These are phyloP conservation scores for Melinopterus prodromus DNA, from an alignment of 2,888 invertebrate species.

Conservation along the genomic window DNA sequence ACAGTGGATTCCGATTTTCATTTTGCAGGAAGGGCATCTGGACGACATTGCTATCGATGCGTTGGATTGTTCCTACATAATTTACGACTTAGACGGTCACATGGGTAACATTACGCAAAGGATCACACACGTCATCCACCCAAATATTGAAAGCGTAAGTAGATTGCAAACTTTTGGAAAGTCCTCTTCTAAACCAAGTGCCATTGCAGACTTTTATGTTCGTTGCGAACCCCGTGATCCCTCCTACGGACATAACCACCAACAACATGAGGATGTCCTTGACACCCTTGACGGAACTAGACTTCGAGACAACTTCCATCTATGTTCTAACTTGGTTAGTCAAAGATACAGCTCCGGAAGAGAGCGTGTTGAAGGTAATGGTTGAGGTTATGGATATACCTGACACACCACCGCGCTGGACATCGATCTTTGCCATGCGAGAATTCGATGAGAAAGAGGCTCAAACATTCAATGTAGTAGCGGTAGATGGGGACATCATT, in stretches of 20 bases:
- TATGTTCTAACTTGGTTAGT: constrained; percentile 25
- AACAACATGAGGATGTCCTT: constrained; percentile 7
- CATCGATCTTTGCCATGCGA: constrained; percentile 64
- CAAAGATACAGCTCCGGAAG: constrained; percentile 4
- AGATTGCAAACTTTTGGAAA: not conserved
- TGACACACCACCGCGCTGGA: constrained; percentile 65
- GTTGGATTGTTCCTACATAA: constrained; percentile 29
- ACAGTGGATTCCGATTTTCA: no score
- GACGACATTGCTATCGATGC: not conserved
- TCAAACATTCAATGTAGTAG: constrained; percentile 55
- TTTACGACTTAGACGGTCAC: constrained; percentile 28
- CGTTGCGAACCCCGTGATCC: not conserved
- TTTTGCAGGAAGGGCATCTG: not conserved
- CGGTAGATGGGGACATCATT: constrained; percentile 69
- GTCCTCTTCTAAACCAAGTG: not conserved
- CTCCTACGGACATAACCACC: not conserved
- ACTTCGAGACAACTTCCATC: constrained; percentile 42
- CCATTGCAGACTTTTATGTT: constrained; percentile 26
- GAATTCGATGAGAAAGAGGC: constrained; percentile 64
- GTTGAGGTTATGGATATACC: constrained; percentile 67
- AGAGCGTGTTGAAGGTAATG: constrained; percentile 56
- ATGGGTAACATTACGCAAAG: not conserved
- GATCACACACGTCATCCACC: not conserved
- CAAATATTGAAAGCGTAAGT: not conserved
- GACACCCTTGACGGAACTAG: constrained; percentile 9